These are phyloP conservation scores for Drosophila birchii DNA, from an alignment of 2,888 invertebrate species.

Conservation along the genomic window DNA sequence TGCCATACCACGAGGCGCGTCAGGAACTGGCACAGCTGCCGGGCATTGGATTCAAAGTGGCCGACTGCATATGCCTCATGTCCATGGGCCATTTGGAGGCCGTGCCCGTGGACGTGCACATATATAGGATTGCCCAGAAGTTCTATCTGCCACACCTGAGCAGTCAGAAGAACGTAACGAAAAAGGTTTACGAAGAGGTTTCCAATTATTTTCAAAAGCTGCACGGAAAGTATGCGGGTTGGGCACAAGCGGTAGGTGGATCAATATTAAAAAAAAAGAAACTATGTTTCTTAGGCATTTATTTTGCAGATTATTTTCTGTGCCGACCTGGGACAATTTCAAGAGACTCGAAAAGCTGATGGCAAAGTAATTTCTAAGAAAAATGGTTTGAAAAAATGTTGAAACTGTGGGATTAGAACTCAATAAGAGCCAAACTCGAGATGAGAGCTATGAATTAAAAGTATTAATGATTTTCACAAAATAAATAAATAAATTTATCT, in stretches of 20 bases:
- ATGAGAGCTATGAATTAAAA: not conserved
- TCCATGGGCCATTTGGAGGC: conserved; percentile 94
- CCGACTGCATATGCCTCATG: conserved; percentile 99
- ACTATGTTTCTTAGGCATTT: not conserved
- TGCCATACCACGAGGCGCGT: conserved; percentile 91
- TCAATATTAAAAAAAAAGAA: no score
- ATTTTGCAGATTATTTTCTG: conserved; percentile 21
- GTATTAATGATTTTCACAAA: not conserved
- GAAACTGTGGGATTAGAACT: not conserved
- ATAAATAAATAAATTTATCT: no score
- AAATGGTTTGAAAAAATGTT: conserved; percentile 4
- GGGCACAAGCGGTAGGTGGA: conserved; percentile 95
- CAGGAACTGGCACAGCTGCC: conserved; percentile 90
- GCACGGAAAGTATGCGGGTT: conserved; percentile 95
- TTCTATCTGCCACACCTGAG: conserved; percentile 92
- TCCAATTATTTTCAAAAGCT: conserved; percentile 91
- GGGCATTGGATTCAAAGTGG: conserved; percentile 98
- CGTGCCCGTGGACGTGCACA: conserved; percentile 98
- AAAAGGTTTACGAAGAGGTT: conserved; percentile 93
- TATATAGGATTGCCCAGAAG: conserved; percentile 94
- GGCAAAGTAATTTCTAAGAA: not conserved
- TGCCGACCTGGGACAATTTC: conserved; percentile 26
- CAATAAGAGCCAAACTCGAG: not conserved
- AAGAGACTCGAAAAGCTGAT: not conserved
- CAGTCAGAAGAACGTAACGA: conserved; percentile 90